These are phyloP conservation scores for Pristiophorus japonicus DNA, from an alignment of 2,113 vertebrate genomes.

Conservation along the genomic window DNA sequence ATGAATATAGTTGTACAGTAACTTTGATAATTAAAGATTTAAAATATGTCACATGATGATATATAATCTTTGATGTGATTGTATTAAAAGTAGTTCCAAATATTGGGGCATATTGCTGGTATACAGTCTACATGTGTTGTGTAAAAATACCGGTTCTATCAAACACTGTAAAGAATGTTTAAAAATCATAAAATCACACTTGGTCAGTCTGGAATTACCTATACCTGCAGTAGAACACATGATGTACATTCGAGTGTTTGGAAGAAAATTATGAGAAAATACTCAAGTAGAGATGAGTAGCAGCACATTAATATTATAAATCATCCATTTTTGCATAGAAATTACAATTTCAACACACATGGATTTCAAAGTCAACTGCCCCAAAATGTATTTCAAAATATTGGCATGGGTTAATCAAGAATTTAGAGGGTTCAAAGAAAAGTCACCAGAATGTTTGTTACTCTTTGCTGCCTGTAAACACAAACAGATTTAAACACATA, in stretches of 20 bases:
- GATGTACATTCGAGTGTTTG: not conserved
- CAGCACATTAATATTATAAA: not conserved
- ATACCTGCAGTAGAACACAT: not conserved
- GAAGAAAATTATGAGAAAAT: not conserved
- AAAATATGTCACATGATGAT: not conserved
- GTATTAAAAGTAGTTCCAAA: not conserved
- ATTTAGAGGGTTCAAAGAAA: not conserved
- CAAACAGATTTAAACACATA: not conserved
- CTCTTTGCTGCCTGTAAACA: not conserved
- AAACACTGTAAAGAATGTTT: not conserved
- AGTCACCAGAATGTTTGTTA: not conserved
- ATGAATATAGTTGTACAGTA: not conserved
- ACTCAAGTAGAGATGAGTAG: not conserved
- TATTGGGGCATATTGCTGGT: not conserved
- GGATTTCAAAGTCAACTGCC: not conserved
- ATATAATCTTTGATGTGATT: not conserved
- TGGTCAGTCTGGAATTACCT: not conserved
- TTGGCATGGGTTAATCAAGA: constrained; percentile 10
- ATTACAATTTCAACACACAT: not conserved
- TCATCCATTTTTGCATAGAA: not conserved
- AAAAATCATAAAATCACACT: not conserved
- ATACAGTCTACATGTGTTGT: not conserved
- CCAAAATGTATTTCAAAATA: not conserved
- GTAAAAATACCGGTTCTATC: not conserved
- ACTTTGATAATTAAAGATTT: not conserved